phyloP scores from a whole-genome alignment of 2,113 vertebrate species.

The Cottus gobio region DNA sequence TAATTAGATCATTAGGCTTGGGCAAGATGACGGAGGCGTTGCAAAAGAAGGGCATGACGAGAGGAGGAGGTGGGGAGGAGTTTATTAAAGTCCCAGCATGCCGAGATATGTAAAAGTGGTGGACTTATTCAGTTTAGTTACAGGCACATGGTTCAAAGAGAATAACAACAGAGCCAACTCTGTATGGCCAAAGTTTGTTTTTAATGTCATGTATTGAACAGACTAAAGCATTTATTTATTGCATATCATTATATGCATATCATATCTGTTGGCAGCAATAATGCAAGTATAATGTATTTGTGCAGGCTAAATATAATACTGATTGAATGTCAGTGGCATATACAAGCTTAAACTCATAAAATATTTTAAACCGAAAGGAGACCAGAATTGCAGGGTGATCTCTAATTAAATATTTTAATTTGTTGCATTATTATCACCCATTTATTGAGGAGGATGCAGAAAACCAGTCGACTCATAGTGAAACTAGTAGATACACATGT shows the following conservation, averaged over 20 bases:
- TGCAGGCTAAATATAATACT: background rate
- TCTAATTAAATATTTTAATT: background rate
- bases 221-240: background rate
- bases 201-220: constrained; percentile 10
- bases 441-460: background rate
- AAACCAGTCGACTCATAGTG: constrained; percentile 32
- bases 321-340: background rate
- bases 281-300: background rate
- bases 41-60: constrained; percentile 33
- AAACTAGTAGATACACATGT: constrained; percentile 25
- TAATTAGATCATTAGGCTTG: constrained; percentile 81
- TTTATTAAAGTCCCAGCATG: constrained; percentile 48
- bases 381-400: background rate
- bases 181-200: constrained; percentile 3
- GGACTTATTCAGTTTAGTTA: constrained; percentile 44
- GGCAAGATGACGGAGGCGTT: constrained; percentile 49
- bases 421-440: background rate
- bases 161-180: constrained; percentile 6
- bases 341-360: background rate
- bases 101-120: constrained; percentile 54
- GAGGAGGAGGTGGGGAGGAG: constrained; percentile 50
- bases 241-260: too few relatives aligned
- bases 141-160: constrained; percentile 24
- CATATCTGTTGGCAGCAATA: background rate
- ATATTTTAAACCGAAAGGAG: background rate